These are phyloP conservation scores for Drosophila siamana DNA, from an alignment of 2,888 invertebrate genomes.

Conservation along the genomic window DNA sequence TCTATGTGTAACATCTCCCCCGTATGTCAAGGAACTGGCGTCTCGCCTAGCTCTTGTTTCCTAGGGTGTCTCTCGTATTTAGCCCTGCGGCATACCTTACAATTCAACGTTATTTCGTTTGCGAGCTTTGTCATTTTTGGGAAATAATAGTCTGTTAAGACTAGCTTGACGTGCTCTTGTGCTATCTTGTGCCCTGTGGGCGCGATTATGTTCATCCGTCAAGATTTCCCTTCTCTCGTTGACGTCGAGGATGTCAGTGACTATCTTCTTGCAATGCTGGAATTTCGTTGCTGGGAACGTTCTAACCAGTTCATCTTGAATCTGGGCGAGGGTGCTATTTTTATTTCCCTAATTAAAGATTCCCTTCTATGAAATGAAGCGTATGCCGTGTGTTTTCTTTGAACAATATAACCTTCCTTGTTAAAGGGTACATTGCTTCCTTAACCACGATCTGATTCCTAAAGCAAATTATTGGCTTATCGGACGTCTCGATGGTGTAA, in stretches of 20 bases:
- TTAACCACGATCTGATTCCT: conserved; percentile 3
- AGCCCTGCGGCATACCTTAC: background rate
- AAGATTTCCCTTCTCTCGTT: conserved; percentile 3
- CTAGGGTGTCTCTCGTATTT: background rate
- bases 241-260: background rate
- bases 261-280: background rate
- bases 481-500: background rate
- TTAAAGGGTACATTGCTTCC: background rate
- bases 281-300: background rate
- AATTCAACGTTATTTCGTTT: background rate
- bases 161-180: background rate
- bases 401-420: background rate
- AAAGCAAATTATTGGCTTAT: conserved; percentile 6
- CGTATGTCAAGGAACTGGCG: background rate
- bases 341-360: background rate
- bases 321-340: background rate
- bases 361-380: background rate
- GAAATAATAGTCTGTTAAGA: background rate
- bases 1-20: conserved; percentile 19
- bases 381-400: background rate
- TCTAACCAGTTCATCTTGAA: conserved; percentile 1
- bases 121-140: background rate
- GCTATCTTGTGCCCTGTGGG: background rate
- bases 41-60: background rate
- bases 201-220: background rate